Evolutionary conservation across 2,797 vertebrate species (phyloP).

Genomic region (Smutsia temminckii): DNA sequence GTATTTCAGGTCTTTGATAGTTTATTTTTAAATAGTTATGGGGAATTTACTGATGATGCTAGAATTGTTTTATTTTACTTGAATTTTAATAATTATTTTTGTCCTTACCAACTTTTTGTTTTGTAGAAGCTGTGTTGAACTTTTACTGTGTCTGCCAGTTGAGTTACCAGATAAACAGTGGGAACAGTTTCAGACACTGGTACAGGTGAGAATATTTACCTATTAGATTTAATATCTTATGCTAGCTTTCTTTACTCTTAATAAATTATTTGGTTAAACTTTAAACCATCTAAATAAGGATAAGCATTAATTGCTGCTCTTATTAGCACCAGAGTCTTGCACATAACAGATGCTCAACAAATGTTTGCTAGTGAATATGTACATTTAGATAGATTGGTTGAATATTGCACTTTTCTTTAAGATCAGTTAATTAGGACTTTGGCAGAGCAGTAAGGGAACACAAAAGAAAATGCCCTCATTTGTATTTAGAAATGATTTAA

Average conservation of each 20-base stretch:
- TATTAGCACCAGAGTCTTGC: neutral
- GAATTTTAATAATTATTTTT: conserved; percentile 62
- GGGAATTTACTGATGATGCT: neutral
- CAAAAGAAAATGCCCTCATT: conserved; percentile 43
- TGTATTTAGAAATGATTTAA: conserved; percentile 51
- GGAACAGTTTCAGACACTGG: conserved; percentile 91
- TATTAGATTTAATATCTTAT: conserved; percentile 37
- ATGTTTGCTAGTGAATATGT: conserved; percentile 1
- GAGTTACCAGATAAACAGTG: conserved; percentile 92
- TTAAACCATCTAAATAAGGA: conserved; percentile 30
- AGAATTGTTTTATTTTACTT: conserved; percentile 58
- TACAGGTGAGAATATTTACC: conserved; percentile 90
- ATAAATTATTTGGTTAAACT: conserved; percentile 27
- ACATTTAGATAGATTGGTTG: conserved; percentile 14
- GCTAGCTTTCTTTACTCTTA: conserved; percentile 10
- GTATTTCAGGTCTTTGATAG: neutral
- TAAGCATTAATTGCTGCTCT: conserved; percentile 34
- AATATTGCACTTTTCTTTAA: neutral
- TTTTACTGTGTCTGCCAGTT: conserved; percentile 92
- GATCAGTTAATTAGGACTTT: conserved; percentile 18
- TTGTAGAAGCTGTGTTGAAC: conserved; percentile 95
- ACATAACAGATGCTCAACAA: neutral
- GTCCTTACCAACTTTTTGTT: conserved; percentile 62
- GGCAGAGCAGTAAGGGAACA: conserved; percentile 36
- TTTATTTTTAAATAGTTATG: conserved; percentile 50